A percentile compares a stretch with the other conserved stretches of the same genome.
Conservation (phyloP, 2,113 vertebrate species). For the Gobius niger region DNA sequence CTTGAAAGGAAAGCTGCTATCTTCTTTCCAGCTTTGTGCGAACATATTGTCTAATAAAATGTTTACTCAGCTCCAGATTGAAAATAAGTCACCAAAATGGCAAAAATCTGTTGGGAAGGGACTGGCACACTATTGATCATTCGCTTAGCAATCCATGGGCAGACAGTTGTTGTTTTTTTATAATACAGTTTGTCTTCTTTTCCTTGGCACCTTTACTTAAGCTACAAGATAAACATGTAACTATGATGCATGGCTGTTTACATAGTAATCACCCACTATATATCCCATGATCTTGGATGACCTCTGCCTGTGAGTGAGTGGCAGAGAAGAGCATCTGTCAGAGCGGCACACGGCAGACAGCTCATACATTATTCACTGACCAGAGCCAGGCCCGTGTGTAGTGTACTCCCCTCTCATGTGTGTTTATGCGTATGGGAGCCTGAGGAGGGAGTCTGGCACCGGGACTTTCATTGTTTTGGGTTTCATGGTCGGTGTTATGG, state of each 20-base stretch:
- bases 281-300: constrained; percentile 54
- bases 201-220: no score
- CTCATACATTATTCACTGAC: constrained; percentile 74
- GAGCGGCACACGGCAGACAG: constrained; percentile 43
- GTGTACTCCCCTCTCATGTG: not conserved
- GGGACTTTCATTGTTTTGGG: constrained; percentile 12
- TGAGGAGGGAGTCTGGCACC: constrained; percentile 16
- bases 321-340: constrained; percentile 73
- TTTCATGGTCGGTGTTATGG: constrained; percentile 27
- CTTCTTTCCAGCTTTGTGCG: constrained; percentile 32
- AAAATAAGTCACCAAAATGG: constrained; percentile 12
- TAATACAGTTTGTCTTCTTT: no score
- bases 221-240: constrained; percentile 7
- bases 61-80: constrained; percentile 20
- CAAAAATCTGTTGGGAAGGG: not conserved
- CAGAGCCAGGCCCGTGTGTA: constrained; percentile 19
- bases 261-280: constrained; percentile 4
- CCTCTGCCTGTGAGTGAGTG: constrained; percentile 64
- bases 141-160: no score
- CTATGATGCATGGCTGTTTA: not conserved
- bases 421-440: constrained; percentile 19
- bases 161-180: not conserved
- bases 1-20: constrained; percentile 48
- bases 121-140: not conserved
- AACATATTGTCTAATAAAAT: constrained; percentile 38